Conservation (phyloP, 1,140 invertebrate species). For the Whitmania pigra region DNA sequence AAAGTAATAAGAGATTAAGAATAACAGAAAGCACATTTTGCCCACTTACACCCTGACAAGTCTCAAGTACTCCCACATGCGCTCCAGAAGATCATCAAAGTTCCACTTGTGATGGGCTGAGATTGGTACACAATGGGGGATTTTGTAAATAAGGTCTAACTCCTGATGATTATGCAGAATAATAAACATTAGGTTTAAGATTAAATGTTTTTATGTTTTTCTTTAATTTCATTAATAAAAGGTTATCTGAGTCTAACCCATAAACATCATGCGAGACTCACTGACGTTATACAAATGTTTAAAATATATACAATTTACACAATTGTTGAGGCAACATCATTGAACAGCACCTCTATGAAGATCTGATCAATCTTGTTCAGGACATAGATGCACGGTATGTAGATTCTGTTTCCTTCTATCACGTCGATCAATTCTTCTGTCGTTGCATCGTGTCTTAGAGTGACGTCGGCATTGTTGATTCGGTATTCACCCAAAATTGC, state of each 20-base stretch:
- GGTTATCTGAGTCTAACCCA: too few relatives aligned
- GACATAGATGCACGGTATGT: slow-evolving; percentile 94
- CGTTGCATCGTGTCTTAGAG: slow-evolving; percentile 71
- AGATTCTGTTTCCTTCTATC: slow-evolving; percentile 94
- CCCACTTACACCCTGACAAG: slow-evolving; percentile 75
- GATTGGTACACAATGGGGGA: slow-evolving; percentile 96
- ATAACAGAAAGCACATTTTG: background rate
- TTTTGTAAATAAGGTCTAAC: slow-evolving; percentile 95
- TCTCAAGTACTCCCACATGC: slow-evolving; percentile 96
- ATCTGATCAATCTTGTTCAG: slow-evolving; percentile 89
- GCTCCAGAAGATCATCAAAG: slow-evolving; percentile 95
- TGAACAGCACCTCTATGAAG: slow-evolving; percentile 45
- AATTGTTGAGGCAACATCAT: too few relatives aligned
- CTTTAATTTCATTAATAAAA: too few relatives aligned
- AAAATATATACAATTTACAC: too few relatives aligned
- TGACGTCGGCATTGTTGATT: slow-evolving; percentile 83
- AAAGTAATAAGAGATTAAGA: background rate
- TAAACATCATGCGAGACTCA: too few relatives aligned
- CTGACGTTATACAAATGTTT: too few relatives aligned
- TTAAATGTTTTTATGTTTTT: too few relatives aligned
- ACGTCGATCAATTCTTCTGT: slow-evolving; percentile 97
- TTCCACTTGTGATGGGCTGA: slow-evolving; percentile 99
- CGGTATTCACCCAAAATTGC: slow-evolving; percentile 92
- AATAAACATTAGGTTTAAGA: background rate
- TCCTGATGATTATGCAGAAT: slow-evolving; percentile 58